Percentiles rank a stretch among this genome's conserved stretches.
phyloP scores from a whole-genome alignment of 2,797 vertebrate species.

The Hylomyscus alleni region DNA sequence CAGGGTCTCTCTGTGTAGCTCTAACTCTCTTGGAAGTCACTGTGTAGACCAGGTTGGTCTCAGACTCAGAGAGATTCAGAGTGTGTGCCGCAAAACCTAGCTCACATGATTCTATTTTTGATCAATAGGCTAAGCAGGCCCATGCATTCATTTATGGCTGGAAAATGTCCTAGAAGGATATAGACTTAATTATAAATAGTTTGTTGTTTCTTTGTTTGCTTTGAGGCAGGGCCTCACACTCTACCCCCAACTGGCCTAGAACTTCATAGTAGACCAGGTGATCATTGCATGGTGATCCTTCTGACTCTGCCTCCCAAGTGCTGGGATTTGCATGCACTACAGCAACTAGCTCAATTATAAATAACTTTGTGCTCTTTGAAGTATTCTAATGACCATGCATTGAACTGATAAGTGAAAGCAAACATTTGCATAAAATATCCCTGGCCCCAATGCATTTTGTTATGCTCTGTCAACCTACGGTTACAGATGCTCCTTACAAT shows the following conservation, averaged over 20 bases:
- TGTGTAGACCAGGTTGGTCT: background rate
- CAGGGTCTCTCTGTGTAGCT: background rate
- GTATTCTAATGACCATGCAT: background rate
- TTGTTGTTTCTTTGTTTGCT: background rate
- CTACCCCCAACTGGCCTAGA: background rate
- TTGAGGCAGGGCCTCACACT: background rate
- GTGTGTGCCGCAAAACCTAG: background rate
- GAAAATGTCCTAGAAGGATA: slow-evolving; percentile 3
- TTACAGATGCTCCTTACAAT: background rate
- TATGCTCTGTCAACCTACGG: background rate
- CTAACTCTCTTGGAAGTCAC: background rate
- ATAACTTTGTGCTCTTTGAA: background rate
- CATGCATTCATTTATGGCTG: slow-evolving; percentile 1
- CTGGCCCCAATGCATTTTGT: background rate
- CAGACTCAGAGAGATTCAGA: background rate
- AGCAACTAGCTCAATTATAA: background rate
- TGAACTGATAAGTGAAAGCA: background rate
- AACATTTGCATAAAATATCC: background rate
- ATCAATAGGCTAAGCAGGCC: background rate
- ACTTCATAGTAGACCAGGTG: background rate
- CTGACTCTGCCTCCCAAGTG: background rate
- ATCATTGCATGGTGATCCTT: background rate
- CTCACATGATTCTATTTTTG: background rate
- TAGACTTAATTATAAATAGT: background rate
- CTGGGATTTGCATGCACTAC: background rate